These are phyloP conservation scores for Rhynchopsitta pachyrhyncha DNA, from an alignment of 2,113 vertebrate genomes.

Conservation along the genomic window DNA sequence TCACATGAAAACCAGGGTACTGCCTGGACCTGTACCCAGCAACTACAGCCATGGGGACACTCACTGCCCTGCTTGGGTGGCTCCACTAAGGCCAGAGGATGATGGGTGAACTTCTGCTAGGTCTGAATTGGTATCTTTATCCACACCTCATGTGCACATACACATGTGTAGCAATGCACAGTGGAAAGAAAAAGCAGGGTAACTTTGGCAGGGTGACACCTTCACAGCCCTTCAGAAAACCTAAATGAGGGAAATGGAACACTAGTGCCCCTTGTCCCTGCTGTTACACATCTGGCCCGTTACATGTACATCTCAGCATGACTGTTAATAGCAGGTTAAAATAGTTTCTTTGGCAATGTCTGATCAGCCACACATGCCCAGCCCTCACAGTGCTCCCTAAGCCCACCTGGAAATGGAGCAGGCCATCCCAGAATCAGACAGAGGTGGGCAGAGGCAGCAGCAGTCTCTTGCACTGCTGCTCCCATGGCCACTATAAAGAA, in stretches of 20 bases:
- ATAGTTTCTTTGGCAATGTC: background rate
- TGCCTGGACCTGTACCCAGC: background rate
- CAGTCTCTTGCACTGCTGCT: rapidly evolving
- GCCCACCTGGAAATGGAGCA: background rate
- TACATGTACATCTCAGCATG: rapidly evolving
- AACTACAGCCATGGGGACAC: too few species aligned
- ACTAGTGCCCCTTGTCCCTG: background rate
- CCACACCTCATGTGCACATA: background rate
- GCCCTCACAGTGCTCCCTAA: rapidly evolving
- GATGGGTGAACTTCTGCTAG: background rate
- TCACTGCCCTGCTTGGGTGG: background rate
- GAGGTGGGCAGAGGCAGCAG: background rate
- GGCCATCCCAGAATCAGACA: background rate
- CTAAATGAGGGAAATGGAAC: background rate
- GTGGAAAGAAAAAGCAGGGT: background rate
- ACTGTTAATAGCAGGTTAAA: background rate
- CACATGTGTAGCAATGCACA: too few species aligned
- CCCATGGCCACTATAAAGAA: background rate
- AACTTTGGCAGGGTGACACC: background rate
- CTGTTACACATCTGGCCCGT: background rate
- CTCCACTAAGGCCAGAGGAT: rapidly evolving
- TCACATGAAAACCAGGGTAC: background rate
- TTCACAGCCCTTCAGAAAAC: background rate
- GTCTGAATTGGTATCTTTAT: background rate
- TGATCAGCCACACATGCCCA: background rate